Percentiles rank a stretch among this genome's conserved stretches.
phyloP scores from a whole-genome alignment of 2,113 vertebrate species.

The Rousettus leschenaultii region DNA sequence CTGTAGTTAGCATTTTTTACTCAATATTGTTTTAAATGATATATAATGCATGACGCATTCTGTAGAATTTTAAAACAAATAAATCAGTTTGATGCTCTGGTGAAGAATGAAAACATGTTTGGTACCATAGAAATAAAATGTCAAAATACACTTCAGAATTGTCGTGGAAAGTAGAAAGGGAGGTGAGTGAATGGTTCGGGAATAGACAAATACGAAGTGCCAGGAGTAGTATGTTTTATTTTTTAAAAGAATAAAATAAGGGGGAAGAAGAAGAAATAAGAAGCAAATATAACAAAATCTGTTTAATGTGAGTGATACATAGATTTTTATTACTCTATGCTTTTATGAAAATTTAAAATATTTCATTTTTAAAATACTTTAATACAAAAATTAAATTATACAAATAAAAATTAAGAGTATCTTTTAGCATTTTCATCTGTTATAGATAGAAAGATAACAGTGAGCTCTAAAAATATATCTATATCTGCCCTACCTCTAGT shows the following conservation, averaged over 20 bases:
- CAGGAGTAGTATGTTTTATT: neutral
- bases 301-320: neutral
- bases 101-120: constrained; percentile 38
- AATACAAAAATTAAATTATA: neutral
- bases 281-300: neutral
- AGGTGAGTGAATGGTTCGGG: neutral
- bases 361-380: neutral
- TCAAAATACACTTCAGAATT: neutral
- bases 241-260: neutral
- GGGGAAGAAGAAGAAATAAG: neutral
- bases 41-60: constrained; percentile 38
- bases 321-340: neutral
- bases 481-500: neutral
- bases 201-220: neutral
- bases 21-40: constrained; percentile 47
- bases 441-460: neutral
- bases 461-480: neutral
- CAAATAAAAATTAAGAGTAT: neutral
- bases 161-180: neutral
- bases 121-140: constrained; percentile 49
- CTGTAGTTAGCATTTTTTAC: constrained; percentile 30
- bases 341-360: neutral
- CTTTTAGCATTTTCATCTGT: neutral
- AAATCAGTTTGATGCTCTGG: constrained; percentile 29
- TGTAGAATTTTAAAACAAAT: constrained; percentile 38